Evolutionary conservation across 1,140 invertebrate species (phyloP), one percentile per base, ranked within the genome.

Genomic region (Drosophila kurseongensis): DNA sequence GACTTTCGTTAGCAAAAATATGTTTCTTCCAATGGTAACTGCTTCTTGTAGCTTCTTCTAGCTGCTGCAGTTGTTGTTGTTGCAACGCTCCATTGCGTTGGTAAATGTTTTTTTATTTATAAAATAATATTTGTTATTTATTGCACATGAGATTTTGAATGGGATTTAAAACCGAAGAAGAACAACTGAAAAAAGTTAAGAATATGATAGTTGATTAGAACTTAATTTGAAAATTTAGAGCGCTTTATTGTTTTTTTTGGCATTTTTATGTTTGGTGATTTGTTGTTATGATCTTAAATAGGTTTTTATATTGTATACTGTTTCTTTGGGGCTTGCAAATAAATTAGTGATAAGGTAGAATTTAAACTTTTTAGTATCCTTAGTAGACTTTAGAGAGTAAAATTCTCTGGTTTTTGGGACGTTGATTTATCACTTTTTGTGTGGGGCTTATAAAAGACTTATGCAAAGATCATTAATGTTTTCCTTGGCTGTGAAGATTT

Each of bases 41-140:
- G 23, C 45, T 38, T 48, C 60, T 44, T 44, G 12, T 1, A n/a
- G 45, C 23, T 44, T 29, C 50, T 40, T 62, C 47, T 66, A 75
- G 47, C 63, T 66, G 32, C 51, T 61, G n/a, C 23, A 36, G 42
- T 48, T 68, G 67, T 48, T 78, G 66, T 79, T 67, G 81, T 57
- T 85, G 81, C 75, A 86, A 86, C 79, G 67, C 60, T 66, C 61
- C 65, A 68, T 68, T 66, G 65, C 61, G 65, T 38, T 68, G 65
- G 44, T 38, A 27, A 52, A 52, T 68, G 63, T 62, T 66, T 68
- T 48, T 66, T 27, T 48, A 38, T 23, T 48, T 7, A 12, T 55
- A 1, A 32, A 45, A 18, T 45, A 44, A 38, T 13, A 16, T 63
- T 45, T 66, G 9, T 48, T 48, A 48, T 67, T 62, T 66, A 23